These are phyloP conservation scores for Plectropomus leopardus DNA, from an alignment of 2,113 vertebrate genomes.

Conservation along the genomic window DNA sequence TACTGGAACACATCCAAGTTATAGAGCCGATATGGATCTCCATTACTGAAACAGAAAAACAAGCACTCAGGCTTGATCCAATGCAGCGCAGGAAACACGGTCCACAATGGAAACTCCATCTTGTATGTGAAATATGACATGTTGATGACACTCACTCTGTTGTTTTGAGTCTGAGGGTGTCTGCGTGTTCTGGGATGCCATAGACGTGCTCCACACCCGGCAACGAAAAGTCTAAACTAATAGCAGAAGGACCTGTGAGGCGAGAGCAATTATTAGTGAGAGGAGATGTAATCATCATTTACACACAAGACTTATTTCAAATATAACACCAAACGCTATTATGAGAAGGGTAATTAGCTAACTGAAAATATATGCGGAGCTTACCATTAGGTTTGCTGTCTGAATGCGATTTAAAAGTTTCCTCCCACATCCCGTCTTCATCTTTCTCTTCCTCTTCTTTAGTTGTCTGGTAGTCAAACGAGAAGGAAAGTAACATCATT, in stretches of 20 bases:
- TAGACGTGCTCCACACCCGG: conserved; percentile 94
- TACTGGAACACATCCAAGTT: conserved; percentile 98
- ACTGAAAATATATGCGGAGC: not conserved
- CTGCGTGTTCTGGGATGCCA: conserved; percentile 95
- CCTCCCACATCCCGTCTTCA: conserved; percentile 91
- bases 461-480: conserved; percentile 47
- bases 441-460: conserved; percentile 83
- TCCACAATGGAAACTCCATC: not conserved
- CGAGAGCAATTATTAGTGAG: not conserved
- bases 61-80: not conserved
- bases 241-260: conserved; percentile 88
- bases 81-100: not conserved
- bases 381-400: conserved; percentile 92
- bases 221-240: conserved; percentile 94
- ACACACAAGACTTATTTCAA: not conserved
- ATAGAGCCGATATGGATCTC: conserved; percentile 93
- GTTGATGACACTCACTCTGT: conserved; percentile 88
- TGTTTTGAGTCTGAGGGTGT: conserved; percentile 89
- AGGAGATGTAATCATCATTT: not conserved
- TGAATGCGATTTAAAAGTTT: conserved; percentile 92
- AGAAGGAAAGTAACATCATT: not conserved
- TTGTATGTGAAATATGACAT: not conserved
- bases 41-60: conserved; percentile 82
- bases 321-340: not conserved
- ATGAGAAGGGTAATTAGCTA: not conserved